These are phyloP conservation scores for Lobophora halterata DNA, from an alignment of 2,888 invertebrate genomes.

Conservation along the genomic window DNA sequence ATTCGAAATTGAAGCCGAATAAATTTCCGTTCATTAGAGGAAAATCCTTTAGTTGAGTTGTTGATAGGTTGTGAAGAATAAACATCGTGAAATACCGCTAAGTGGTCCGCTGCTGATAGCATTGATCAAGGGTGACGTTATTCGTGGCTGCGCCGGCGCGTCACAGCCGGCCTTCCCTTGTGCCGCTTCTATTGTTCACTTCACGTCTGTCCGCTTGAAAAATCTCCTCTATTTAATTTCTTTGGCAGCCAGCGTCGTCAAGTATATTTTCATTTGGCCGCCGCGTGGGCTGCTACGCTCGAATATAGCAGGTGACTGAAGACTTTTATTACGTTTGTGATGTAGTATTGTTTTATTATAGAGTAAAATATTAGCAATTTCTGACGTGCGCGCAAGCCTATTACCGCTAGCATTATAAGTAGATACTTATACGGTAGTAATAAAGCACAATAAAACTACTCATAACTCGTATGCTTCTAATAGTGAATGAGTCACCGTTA, in stretches of 20 bases:
- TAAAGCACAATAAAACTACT: conserved; percentile 33
- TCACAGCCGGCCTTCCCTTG: conserved; percentile 61
- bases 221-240: conserved; percentile 75
- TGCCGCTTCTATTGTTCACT: conserved; percentile 69
- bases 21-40: conserved; percentile 38
- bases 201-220: conserved; percentile 64
- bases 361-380: conserved; percentile 48
- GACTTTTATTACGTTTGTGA: conserved; percentile 66
- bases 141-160: conserved; percentile 33
- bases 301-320: conserved; percentile 67
- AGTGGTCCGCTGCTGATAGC: conserved; percentile 26
- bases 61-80: conserved; percentile 31
- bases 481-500: conserved; percentile 26
- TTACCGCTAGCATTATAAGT: conserved; percentile 34
- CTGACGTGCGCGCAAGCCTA: conserved; percentile 42
- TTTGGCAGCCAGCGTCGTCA: conserved; percentile 69
- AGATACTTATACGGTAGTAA: conserved; percentile 30
- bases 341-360: conserved; percentile 72
- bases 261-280: conserved; percentile 68
- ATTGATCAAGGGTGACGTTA: conserved; percentile 27
- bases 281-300: conserved; percentile 62
- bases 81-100: conserved; percentile 22
- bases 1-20: conserved; percentile 27
- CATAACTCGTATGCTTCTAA: conserved; percentile 23
- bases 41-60: conserved; percentile 29